Evolutionary conservation across 2,888 invertebrate species (phyloP), one percentile per base, ranked within the genome.

Genomic region (Elysia crispata): DNA sequence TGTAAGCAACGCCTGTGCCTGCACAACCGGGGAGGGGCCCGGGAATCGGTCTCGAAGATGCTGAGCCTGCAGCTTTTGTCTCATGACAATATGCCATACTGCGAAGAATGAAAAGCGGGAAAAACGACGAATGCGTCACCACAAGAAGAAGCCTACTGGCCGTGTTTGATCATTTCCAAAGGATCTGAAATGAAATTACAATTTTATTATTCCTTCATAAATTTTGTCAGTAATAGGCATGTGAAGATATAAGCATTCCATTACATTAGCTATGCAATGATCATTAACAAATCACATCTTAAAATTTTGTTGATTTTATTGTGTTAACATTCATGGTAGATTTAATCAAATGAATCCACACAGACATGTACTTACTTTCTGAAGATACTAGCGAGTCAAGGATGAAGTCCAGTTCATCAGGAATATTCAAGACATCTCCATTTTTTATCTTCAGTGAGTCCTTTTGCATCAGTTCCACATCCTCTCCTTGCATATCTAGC

Each of bases 61-160:
- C 66, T 74, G 54, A 74, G 64, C 75, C 74, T 30, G 28, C 76
- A 60, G 76, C 74, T 67, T 67, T 67, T 74, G 31, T 33, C 23
- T 49, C 79, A 88, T 89, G 89, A 86, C 89, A 89, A 89, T 89
- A 89, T 89, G 89, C 88, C 89, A 87, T 89, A 89, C 89, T 81
- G 57, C 70, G 57, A 77, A 82, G 67, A 70, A 81, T 79, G 82
- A 77, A 81, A 84, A 87, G 62, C 28, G 57, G 70, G 69, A 81
- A 54, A 76, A 69, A 67, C 67, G 72, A 72, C 49, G 62, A 64
- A 57, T 23, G 60, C 60, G n/a, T 60, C 85, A 83, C 87, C 86
- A 87, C 88, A 88, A 89, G 84, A 69, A 82, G 78, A 79, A 84
- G 85, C 87, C 88, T 89, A 89, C 88, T 86, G 89, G 86, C 87